Percentiles rank a stretch among this genome's conserved stretches.
These are phyloP conservation scores for Spodoptera exigua DNA, from an alignment of 2,888 invertebrate genomes.

Conservation along the genomic window DNA sequence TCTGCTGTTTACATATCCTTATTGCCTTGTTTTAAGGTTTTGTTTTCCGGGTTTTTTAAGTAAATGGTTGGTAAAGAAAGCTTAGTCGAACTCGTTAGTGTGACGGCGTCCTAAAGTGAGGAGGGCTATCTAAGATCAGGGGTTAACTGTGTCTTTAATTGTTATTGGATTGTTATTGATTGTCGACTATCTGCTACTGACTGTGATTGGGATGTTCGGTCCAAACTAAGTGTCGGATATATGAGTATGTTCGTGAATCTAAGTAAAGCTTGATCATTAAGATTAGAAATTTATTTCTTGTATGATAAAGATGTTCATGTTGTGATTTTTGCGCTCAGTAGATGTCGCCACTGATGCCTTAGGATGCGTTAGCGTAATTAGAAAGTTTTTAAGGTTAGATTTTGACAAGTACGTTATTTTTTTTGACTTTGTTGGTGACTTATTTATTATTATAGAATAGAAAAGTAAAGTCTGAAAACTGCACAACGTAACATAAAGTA, in stretches of 20 bases:
- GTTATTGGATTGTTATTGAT: constrained; percentile 72
- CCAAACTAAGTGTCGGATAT: constrained; percentile 2
- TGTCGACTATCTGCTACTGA: constrained; percentile 56
- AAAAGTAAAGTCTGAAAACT: too few relatives aligned
- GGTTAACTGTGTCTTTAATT: constrained; percentile 64
- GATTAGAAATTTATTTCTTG: background rate
- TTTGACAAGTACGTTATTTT: too few relatives aligned
- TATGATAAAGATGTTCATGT: background rate
- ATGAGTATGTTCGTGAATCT: background rate
- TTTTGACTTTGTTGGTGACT: too few relatives aligned
- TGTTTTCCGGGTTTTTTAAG: constrained; percentile 21
- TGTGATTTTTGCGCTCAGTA: too few relatives aligned
- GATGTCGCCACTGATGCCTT: too few relatives aligned
- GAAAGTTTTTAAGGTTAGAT: too few relatives aligned
- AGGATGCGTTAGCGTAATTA: too few relatives aligned
- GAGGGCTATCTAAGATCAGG: constrained; percentile 68
- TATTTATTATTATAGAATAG: too few relatives aligned
- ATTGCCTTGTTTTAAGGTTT: constrained; percentile 9
- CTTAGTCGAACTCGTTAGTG: constrained; percentile 72
- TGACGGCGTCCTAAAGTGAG: constrained; percentile 65
- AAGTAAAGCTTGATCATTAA: constrained; percentile 7
- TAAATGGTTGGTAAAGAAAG: constrained; percentile 41
- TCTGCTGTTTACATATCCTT: constrained; percentile 17
- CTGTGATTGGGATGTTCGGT: constrained; percentile 37
- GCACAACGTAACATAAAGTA: too few relatives aligned